Evolutionary conservation across 1,140 invertebrate genomes (phyloP), one percentile per base, ranked within the genome.

Genomic region (Aphelenchoides avenae): DNA sequence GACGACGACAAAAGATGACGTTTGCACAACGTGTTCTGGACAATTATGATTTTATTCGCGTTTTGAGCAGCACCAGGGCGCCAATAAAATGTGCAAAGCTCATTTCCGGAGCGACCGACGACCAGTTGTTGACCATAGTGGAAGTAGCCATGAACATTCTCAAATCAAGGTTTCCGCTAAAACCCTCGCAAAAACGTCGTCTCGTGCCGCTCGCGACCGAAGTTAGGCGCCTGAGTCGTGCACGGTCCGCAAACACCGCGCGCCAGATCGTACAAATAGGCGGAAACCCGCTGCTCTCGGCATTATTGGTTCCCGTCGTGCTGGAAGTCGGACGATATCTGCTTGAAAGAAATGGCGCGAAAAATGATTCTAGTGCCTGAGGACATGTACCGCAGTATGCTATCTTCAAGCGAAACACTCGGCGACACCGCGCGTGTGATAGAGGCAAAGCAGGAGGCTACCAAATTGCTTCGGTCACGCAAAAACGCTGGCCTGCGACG

Each of bases 311-410:
- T 5, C 49, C 49, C 0, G 30, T 52, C 11, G 13, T 52, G 1
- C 13, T 52, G 3, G 49, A 52, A 26, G 11, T 52, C 20, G 49
- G 22, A 15, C 27, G 40, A 15, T 20, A 40, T n/a, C n/a, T n/a
- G n/a, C n/a, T n/a, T n/a, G n/a, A n/a, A n/a, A n/a, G n/a, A 52
- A 4, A 52, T 52, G 49, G 49, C 49, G 29, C 30, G 30, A 5
- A 52, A 52, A 52, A 40, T 52, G 39, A 20, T 52, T 18, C 49
- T 52, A 0, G 40, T 52, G 3, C 49, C 49, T 3, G 34, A 52
- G 6, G 49, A 52, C 24, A 52, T 52, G 24, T 52, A 52, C 44
- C 15, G 15, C 1, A 40, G 49, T 48, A 22, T 52, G 20, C n/a
- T n/a, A n/a, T n/a, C n/a, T n/a, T n/a, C n/a, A n/a, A n/a, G n/a